Conservation (phyloP, 2,888 invertebrate species). For the Drymonia ruficornis region DNA sequence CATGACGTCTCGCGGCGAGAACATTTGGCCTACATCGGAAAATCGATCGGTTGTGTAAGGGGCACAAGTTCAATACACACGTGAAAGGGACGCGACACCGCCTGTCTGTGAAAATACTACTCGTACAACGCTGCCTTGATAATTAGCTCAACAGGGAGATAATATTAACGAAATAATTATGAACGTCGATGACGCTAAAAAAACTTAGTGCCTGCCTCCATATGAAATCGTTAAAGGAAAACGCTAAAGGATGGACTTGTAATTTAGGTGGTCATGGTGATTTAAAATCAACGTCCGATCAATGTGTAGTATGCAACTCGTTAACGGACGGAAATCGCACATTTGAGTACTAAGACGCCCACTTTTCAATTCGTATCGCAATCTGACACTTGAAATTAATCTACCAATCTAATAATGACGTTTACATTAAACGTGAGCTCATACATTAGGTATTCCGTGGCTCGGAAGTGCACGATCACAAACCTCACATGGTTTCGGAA, state of each 20-base stretch:
- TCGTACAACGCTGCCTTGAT: neutral
- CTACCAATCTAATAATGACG: neutral
- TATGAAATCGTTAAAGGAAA: neutral
- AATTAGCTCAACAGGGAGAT: neutral
- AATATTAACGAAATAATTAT: neutral
- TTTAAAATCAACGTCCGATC: conserved; percentile 10
- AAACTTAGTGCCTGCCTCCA: neutral
- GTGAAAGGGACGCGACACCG: conserved; percentile 18
- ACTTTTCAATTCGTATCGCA: neutral
- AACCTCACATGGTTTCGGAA: conserved; percentile 4
- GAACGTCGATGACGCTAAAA: neutral
- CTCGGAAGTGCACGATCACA: neutral
- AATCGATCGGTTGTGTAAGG: conserved; percentile 68
- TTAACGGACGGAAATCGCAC: conserved; percentile 22
- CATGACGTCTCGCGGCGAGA: conserved; percentile 50
- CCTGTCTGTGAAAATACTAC: neutral
- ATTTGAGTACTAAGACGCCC: conserved; percentile 3
- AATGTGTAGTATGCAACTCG: conserved; percentile 28
- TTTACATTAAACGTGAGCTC: neutral
- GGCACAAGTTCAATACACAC: conserved; percentile 68
- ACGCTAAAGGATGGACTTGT: too few relatives aligned
- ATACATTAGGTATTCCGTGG: too few relatives aligned
- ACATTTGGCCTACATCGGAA: conserved; percentile 71
- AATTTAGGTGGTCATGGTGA: neutral
- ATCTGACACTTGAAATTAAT: neutral